Evolutionary conservation across 2,113 vertebrate genomes (phyloP), one percentile per base, ranked within the genome.

Genomic region (Protobothrops mucrosquamatus): DNA sequence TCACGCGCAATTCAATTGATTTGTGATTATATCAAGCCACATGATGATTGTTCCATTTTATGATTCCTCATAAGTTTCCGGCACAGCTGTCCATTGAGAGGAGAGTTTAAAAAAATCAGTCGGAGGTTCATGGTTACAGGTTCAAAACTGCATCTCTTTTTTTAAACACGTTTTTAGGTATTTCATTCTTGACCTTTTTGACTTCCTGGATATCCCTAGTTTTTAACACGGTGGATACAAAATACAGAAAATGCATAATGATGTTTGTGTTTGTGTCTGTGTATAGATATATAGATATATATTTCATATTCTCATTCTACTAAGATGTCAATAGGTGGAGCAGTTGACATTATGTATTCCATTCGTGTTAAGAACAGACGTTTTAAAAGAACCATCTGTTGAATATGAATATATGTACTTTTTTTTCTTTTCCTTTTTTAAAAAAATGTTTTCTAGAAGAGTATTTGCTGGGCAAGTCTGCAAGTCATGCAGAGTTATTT

Each of bases 241-340:
- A 39, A 81, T 39, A 81, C 34, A 81, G 74, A 81, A 43, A 81
- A 81, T 81, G 18, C 34, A 43, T 81, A 43, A 81, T 39, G 69
- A 81, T 15, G 2, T 74, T 5, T 34, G 69, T 39, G 15, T 74
- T 2, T 74, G 29, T 20, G 20, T 56, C 20, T 56, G 4, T 56
- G 48, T 9, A 51, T 51, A 57, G 20, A 24, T 59, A 64, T 64
- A 61, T 29, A 64, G 26, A n/a, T n/a, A 69, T 69, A 69, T 69
- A 69, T 81, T 81, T 43, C 8, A 81, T 81, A 81, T 81, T 20
- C 34, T 93, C 89, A 85, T 96, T 94, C 95, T 94, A 88, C 95
- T 81, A 92, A 91, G 94, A 59, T 4, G 94, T 95, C 97, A 90
- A 95, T 97, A 97, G 97, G 93, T 97, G 97, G 97, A 96, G 96